Evolutionary conservation across 1,140 invertebrate species (phyloP).

Genomic region (Polypedilum vanderplanki): DNA sequence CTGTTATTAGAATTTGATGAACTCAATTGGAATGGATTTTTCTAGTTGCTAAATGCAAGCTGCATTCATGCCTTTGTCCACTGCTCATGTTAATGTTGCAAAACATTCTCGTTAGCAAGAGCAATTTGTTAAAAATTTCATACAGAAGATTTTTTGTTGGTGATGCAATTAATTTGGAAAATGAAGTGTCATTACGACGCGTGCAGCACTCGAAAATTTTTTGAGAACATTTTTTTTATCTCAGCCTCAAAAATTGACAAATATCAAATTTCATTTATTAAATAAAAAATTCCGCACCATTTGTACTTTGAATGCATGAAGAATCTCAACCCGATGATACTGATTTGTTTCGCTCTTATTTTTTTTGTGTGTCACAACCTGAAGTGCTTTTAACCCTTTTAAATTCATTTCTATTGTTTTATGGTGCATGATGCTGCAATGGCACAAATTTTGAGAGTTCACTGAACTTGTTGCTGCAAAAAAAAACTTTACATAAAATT

Average conservation of each 20-base stretch:
- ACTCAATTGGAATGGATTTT: not conserved
- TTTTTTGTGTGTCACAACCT: not conserved
- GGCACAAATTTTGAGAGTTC: not conserved
- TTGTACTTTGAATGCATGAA: not conserved
- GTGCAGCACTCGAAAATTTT: not conserved
- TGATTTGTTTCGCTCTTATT: not conserved
- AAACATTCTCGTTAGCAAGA: not conserved
- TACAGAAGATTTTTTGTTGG: not conserved
- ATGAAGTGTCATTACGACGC: not conserved
- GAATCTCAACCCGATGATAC: not conserved
- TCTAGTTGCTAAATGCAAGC: not conserved
- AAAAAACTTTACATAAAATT: not conserved
- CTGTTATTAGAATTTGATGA: slow-evolving; percentile 22
- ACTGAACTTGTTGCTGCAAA: not conserved
- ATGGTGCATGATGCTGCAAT: not conserved
- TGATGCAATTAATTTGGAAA: not conserved
- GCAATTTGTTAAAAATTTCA: slow-evolving; percentile 9
- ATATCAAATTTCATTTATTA: not conserved
- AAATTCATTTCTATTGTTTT: not conserved
- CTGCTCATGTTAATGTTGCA: not conserved
- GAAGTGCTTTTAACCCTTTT: not conserved
- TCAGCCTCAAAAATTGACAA: too few relatives aligned
- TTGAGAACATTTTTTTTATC: too few relatives aligned
- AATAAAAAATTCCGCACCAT: not conserved
- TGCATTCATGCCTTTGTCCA: not conserved